Evolutionary conservation across 2,797 vertebrate genomes (phyloP).

Genomic region (Mormyrus hasselquistii): DNA sequence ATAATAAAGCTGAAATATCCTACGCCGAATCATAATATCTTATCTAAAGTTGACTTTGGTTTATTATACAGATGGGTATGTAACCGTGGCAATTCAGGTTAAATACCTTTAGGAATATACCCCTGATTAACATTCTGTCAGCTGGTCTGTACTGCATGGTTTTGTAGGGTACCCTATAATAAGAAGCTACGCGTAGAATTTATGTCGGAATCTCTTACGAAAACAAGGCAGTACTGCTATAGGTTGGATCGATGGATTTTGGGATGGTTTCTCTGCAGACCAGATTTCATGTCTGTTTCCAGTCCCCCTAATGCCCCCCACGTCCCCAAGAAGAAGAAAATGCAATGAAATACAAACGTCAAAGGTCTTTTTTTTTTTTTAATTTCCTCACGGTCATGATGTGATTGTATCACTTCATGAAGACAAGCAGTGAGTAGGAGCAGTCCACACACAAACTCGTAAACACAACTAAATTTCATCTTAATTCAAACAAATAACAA

Average conservation of each 20-base stretch:
- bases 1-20: not conserved
- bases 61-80: not conserved
- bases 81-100: not conserved
- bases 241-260: not conserved
- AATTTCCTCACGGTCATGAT: not conserved
- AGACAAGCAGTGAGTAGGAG: not conserved
- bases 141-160: not conserved
- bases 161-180: not conserved
- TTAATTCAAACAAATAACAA: not conserved
- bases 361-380: not conserved
- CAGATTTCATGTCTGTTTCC: not conserved
- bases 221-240: not conserved
- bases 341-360: not conserved
- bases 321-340: not conserved
- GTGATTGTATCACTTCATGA: conserved; percentile 5
- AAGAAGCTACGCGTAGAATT: not conserved
- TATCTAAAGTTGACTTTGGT: not conserved
- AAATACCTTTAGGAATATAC: not conserved
- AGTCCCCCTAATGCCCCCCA: not conserved
- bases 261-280: not conserved
- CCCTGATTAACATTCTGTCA: not conserved
- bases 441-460: not conserved
- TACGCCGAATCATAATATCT: not conserved
- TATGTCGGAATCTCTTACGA: not conserved
- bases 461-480: not conserved